Conservation (phyloP, 35 echinoderm and acorn worm species). For the Chiridota heheva region DNA sequence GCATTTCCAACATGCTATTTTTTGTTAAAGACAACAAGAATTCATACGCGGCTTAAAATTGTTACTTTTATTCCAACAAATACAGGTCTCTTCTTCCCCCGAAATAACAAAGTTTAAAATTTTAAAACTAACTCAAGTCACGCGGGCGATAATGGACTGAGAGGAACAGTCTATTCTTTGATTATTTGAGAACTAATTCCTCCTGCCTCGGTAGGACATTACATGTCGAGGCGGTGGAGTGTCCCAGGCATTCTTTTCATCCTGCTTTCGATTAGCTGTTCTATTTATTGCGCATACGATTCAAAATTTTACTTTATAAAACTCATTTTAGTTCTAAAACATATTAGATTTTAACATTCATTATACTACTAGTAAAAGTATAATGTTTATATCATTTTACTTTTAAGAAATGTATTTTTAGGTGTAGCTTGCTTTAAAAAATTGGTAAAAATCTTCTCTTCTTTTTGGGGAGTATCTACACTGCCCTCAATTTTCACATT, state of each 20-base stretch:
- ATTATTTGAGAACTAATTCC: conserved; percentile 99
- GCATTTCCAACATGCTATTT: conserved; percentile 59
- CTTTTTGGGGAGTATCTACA: conserved; percentile 67
- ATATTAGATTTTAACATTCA: too few species aligned
- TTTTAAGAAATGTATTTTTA: too few species aligned
- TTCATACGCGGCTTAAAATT: conserved; percentile 62
- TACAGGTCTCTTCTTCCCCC: conserved; percentile 56
- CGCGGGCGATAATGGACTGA: conserved; percentile 96
- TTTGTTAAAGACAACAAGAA: conserved; percentile 69
- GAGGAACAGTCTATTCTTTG: conserved; percentile 97
- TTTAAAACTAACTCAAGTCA: conserved; percentile 90
- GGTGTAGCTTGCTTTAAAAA: too few species aligned
- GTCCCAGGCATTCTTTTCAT: conserved; percentile 99
- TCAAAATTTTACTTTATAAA: conserved; percentile 11
- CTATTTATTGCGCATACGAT: conserved; percentile 47
- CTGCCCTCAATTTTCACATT: conserved; percentile 96
- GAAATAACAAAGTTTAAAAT: conserved; percentile 60
- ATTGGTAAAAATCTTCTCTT: too few species aligned
- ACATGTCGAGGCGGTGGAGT: conserved; percentile 97
- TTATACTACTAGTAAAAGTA: too few species aligned
- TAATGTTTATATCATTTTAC: too few species aligned
- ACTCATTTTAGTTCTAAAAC: too few species aligned
- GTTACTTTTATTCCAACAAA: conserved; percentile 41
- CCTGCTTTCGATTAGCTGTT: conserved; percentile 99
- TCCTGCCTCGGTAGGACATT: conserved; percentile 99